phyloP scores from a whole-genome alignment of 2,113 vertebrate genomes.

The Arvicanthis niloticus region DNA sequence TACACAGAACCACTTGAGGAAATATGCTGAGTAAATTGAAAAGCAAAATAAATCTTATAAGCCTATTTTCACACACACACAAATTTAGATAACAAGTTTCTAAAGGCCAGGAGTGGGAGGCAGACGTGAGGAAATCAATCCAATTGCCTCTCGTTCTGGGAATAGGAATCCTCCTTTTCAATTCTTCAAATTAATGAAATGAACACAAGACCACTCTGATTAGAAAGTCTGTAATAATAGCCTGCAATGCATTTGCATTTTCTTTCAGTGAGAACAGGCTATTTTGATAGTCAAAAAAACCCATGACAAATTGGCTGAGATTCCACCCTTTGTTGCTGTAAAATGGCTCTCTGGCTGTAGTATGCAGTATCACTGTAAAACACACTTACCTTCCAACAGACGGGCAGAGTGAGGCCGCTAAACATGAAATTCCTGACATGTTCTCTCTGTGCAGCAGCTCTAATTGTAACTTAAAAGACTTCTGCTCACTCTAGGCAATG shows the following conservation, averaged over 20 bases:
- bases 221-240: slow-evolving; percentile 38
- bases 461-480: slow-evolving; percentile 13
- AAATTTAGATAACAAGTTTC: slow-evolving; percentile 9
- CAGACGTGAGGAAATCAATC: neutral
- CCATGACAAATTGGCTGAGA: neutral
- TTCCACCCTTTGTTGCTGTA: slow-evolving; percentile 57
- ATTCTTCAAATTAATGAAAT: slow-evolving; percentile 67
- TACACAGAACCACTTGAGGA: neutral
- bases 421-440: neutral
- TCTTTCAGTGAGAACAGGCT: slow-evolving; percentile 45
- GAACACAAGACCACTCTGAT: slow-evolving; percentile 59
- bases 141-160: slow-evolving; percentile 6
- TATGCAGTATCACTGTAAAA: slow-evolving; percentile 33
- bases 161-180: slow-evolving; percentile 44
- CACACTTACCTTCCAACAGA: neutral
- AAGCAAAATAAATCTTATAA: slow-evolving; percentile 58
- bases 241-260: slow-evolving; percentile 43
- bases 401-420: neutral
- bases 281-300: slow-evolving; percentile 57
- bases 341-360: slow-evolving; percentile 31
- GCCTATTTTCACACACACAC: slow-evolving; percentile 20
- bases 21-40: slow-evolving; percentile 55
- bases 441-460: neutral
- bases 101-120: neutral
- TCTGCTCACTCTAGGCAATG: neutral